Conservation (phyloP, 2,113 vertebrate species). For the Raja brachyura region DNA sequence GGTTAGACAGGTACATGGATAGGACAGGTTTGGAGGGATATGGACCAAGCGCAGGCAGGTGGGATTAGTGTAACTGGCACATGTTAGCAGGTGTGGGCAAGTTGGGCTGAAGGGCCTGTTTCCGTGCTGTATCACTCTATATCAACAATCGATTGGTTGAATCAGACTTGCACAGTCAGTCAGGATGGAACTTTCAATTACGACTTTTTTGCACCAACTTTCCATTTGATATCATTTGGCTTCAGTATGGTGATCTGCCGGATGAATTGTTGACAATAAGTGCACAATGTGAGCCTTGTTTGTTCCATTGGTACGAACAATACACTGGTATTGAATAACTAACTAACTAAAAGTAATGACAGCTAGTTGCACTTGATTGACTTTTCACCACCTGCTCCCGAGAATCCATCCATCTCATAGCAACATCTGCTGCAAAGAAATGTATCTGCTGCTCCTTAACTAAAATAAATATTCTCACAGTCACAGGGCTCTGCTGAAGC, state of each 20-base stretch:
- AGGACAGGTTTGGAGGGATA: too few relatives aligned
- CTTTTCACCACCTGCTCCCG: not conserved
- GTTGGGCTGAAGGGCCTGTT: too few relatives aligned
- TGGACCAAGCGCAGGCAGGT: too few relatives aligned
- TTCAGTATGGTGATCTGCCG: not conserved
- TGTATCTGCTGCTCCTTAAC: slow-evolving; percentile 19
- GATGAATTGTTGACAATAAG: not conserved
- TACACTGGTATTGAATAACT: not conserved
- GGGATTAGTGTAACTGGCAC: too few relatives aligned
- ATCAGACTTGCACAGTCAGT: not conserved
- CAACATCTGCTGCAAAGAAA: not conserved
- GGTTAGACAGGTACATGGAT: too few relatives aligned
- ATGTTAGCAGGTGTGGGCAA: too few relatives aligned
- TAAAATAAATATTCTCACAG: slow-evolving; percentile 29
- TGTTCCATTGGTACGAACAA: not conserved
- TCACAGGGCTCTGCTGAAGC: slow-evolving; percentile 3
- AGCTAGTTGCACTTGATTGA: slow-evolving; percentile 12
- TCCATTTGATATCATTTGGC: not conserved
- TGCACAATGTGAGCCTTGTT: not conserved
- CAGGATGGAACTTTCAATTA: not conserved
- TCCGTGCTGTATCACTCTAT: not conserved
- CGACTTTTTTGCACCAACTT: not conserved
- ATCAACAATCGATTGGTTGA: not conserved
- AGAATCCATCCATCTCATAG: slow-evolving; percentile 11
- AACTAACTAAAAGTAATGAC: slow-evolving; percentile 35